Conservation (phyloP, 2,888 invertebrate genomes). For the Epirrhoe alternata region DNA sequence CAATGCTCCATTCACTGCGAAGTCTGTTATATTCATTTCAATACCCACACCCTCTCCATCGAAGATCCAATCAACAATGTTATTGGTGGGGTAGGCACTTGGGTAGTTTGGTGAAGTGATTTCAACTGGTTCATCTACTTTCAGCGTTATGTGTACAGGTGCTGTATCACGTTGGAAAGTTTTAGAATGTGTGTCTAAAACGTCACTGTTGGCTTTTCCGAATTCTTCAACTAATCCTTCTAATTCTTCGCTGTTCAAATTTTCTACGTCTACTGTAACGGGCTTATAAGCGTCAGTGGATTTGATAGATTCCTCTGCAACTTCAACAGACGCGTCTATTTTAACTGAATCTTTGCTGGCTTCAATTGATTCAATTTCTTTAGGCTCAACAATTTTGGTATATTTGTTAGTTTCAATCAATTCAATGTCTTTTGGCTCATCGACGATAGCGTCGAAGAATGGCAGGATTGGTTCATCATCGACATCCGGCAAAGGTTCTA, state of each 20-base stretch:
- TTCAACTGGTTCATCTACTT: constrained; percentile 54
- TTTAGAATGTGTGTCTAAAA: constrained; percentile 52
- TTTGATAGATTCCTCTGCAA: not conserved
- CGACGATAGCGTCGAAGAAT: constrained; percentile 58
- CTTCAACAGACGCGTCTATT: constrained; percentile 34
- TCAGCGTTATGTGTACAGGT: constrained; percentile 55
- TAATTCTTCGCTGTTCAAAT: constrained; percentile 54
- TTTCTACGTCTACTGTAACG: constrained; percentile 42
- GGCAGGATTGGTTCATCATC: constrained; percentile 38
- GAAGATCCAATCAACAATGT: constrained; percentile 68
- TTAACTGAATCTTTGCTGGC: constrained; percentile 23
- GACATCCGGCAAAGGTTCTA: constrained; percentile 20
- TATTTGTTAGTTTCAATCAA: too few species aligned
- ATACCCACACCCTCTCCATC: constrained; percentile 72
- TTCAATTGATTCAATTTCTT: constrained; percentile 35
- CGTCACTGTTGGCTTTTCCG: constrained; percentile 46
- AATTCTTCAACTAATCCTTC: constrained; percentile 58
- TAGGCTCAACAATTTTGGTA: too few species aligned
- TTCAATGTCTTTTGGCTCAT: constrained; percentile 39
- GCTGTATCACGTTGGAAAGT: constrained; percentile 48
- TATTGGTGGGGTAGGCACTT: constrained; percentile 60
- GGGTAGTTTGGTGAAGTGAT: constrained; percentile 70
- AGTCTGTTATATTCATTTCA: constrained; percentile 73
- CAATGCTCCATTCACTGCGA: constrained; percentile 63
- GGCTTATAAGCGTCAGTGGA: not conserved